Conservation (phyloP, 2,888 invertebrate species). For the Synergus itoensis region DNA sequence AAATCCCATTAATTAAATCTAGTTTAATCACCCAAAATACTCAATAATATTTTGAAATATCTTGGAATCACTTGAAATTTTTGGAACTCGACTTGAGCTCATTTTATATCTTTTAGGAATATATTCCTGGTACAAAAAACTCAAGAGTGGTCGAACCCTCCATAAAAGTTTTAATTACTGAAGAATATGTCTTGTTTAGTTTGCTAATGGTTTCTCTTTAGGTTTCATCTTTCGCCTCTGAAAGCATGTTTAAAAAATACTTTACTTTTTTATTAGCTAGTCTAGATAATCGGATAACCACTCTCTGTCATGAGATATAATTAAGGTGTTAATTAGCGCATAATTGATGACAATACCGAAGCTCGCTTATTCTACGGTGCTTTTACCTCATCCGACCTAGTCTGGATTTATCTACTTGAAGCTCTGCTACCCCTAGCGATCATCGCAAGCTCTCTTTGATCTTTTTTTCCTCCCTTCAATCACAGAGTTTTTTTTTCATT, state of each 20-base stretch:
- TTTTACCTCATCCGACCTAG: constrained; percentile 17
- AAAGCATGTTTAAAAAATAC: not conserved
- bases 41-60: too few species aligned
- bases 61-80: too few species aligned
- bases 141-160: too few species aligned
- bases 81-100: too few species aligned
- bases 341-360: constrained; percentile 19
- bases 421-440: not conserved
- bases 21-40: too few species aligned
- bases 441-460: constrained; percentile 11
- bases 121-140: too few species aligned
- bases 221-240: not conserved
- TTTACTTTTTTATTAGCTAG: constrained; percentile 12
- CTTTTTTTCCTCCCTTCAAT: not conserved
- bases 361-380: constrained; percentile 13
- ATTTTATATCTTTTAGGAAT: too few species aligned
- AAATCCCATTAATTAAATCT: too few species aligned
- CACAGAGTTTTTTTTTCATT: not conserved
- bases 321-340: constrained; percentile 26
- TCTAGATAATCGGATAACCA: not conserved
- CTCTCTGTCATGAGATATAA: not conserved
- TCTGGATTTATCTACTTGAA: constrained; percentile 16
- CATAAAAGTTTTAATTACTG: not conserved
- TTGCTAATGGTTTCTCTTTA: not conserved
- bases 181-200: not conserved